Conservation (phyloP, 2,888 invertebrate species). For the Hydroisotoma schaefferi region DNA sequence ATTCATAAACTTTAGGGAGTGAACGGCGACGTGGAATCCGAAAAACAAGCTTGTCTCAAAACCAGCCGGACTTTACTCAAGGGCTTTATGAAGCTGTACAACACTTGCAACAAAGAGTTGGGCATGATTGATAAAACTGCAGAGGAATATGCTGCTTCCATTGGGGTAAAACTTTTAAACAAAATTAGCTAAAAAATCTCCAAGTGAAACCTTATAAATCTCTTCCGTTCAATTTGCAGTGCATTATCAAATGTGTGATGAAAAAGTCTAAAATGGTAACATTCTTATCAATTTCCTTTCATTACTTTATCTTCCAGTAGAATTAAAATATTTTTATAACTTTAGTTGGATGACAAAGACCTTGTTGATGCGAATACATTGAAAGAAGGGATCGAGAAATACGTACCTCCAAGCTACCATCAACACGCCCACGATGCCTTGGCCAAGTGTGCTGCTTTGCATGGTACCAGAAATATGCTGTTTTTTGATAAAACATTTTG, state of each 20-base stretch:
- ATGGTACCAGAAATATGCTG: too few species aligned
- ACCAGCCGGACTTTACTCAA: slow-evolving; percentile 23
- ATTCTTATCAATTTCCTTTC: too few species aligned
- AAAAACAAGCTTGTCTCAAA: slow-evolving; percentile 26
- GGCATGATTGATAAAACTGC: slow-evolving; percentile 22
- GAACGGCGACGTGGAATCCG: slow-evolving; percentile 1
- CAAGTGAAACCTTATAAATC: background rate
- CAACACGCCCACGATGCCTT: slow-evolving; percentile 23
- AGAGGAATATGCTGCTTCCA: slow-evolving; percentile 33
- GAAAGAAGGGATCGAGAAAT: slow-evolving; percentile 23
- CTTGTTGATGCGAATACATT: slow-evolving; percentile 23
- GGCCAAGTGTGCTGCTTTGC: slow-evolving; percentile 14
- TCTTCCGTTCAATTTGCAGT: slow-evolving; percentile 30
- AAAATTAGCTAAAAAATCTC: background rate
- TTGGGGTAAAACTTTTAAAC: slow-evolving; percentile 25
- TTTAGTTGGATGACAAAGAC: slow-evolving; percentile 27
- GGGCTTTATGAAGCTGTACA: slow-evolving; percentile 26
- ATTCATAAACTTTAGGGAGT: slow-evolving; percentile 9
- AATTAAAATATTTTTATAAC: background rate
- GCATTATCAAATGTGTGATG: slow-evolving; percentile 45
- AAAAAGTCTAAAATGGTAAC: slow-evolving; percentile 36
- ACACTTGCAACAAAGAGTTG: slow-evolving; percentile 30
- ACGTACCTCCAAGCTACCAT: slow-evolving; percentile 20
- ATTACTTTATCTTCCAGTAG: too few species aligned
- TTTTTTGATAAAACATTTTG: too few species aligned